Base-by-base conservation (phyloP, 37 sponge, comb jelly and placozoan species). In the Eunapius fragilis region DNA sequence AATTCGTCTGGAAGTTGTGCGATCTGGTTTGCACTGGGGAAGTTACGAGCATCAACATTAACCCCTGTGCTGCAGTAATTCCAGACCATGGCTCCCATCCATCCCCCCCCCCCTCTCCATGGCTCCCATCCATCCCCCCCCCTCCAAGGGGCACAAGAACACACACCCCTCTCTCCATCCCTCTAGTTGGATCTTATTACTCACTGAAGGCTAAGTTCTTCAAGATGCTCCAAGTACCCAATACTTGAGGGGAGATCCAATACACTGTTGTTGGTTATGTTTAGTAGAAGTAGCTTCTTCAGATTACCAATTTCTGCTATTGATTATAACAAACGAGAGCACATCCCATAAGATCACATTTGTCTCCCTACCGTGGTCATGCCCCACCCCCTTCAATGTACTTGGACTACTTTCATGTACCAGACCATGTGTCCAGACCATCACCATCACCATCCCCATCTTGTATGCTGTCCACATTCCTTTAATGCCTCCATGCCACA, bases 201-300 rank as follows among this genome's bases (percentile, higher is more conserved):
- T 94, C 36, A 94, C 95, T 94, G 95, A 7, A 91, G 41, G 25
- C 85, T 86, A 25, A 94, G 87, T 67, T 94, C 95, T 80, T 94
- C 87, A 13, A 94, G 80, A 0, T 31, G 17, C 6, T 7, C n/a
- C 28, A 94, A 76, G 0, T 70, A 31, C 69, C 92, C 92, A 5
- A 94, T 86, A 31, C 80, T 82, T 24, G 37, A 37, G 13, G 95
- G 95, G 5, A 94, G 47, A 0, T 37, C 30, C 17, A 33, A 19
- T 19, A 94, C 41, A 31, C 32, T 31, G 69, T 94, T 94, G 69
- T 91, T 94, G 58, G 92, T 87, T 5, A 91, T 7, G 23, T 74
- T 88, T 5, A 94, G 75, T 5, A 86, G 58, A 13, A 84, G 38
- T 34, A 94, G 72, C n/a, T 31, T 36, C 49, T 49, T 78, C 71